Evolutionary conservation across 2,888 invertebrate genomes (phyloP), one percentile per base, ranked within the genome.

Genomic region (Calliscelio sp.): DNA sequence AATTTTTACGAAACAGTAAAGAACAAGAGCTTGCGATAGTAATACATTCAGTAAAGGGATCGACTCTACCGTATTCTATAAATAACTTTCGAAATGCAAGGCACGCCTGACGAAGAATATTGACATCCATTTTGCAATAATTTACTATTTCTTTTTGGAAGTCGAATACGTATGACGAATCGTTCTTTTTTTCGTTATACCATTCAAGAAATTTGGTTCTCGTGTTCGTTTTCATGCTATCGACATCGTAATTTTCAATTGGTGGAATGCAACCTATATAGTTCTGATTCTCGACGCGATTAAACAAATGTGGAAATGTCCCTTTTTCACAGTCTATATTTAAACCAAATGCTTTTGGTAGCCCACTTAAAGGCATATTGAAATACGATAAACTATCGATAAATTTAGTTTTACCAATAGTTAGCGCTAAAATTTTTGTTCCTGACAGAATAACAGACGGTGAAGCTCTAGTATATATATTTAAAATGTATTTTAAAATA

Each of bases 271-370:
- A 41, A 3, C 87, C 85, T 4, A 73, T 49, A 61, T 88, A 87
- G 16, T 61, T 66, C 35, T 85, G 22, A 68, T 88, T 87, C 51
- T 82, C 84, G 5, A 57, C 10, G 8, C 51, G 85, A 74, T 89
- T 88, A 51, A 88, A 88, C 0, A 86, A 59, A 73, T 88, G 86
- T 1, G 86, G 87, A 63, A 88, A 88, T 16, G 70, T 77, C 0
- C 84, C 86, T 53, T 88, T 87, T 11, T 3, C n/a, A 5, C 49
- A 71, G 2, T 55, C 10, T 7, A 32, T 10, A 32, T 32, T 32
- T 8, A 90, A 66, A 35, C 55, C 55, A n/a, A 55, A 55, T 5
- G 55, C 28, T 16, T 55, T 32, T 1, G 28, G 55, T 14, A 55
- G 32, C 18, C 1, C 7, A n/a, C 16, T 18, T 16, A 55, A 16